phyloP scores from a whole-genome alignment of 2,113 vertebrate species.

The Protobothrops mucrosquamatus region DNA sequence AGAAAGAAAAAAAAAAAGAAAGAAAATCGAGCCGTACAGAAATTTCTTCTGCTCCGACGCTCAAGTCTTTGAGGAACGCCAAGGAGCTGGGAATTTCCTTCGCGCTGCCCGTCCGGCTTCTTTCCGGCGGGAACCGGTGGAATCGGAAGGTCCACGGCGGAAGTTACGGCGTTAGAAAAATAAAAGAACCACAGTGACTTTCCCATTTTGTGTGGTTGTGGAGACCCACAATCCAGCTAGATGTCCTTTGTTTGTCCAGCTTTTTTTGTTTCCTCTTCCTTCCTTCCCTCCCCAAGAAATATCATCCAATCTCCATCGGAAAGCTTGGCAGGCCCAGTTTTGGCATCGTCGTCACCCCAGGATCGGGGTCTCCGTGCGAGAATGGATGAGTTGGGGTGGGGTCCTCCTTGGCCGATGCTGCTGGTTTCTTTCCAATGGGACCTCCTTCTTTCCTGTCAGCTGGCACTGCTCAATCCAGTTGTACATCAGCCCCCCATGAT shows the following conservation, averaged over 20 bases:
- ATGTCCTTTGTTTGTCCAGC: neutral
- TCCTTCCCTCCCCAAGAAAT: neutral
- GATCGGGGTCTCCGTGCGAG: neutral
- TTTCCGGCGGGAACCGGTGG: conserved; percentile 17
- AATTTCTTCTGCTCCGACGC: conserved; percentile 40
- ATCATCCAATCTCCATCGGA: neutral
- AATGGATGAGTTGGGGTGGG: neutral
- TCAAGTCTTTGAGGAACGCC: conserved; percentile 27
- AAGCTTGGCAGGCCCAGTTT: neutral
- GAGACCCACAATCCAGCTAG: neutral
- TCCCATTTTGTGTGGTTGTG: neutral
- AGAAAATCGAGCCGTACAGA: conserved; percentile 70
- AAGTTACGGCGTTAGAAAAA: neutral
- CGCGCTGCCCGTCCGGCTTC: neutral
- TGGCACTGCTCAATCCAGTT: neutral
- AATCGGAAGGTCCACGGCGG: neutral
- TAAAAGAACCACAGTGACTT: neutral
- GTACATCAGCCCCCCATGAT: neutral
- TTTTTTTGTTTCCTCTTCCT: neutral
- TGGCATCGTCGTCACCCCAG: too few species aligned
- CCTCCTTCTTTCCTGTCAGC: neutral
- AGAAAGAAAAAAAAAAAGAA: conserved; percentile 1
- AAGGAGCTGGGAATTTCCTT: conserved; percentile 29
- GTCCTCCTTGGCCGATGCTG: neutral
- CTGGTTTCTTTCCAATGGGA: neutral